Conservation (phyloP, 2,888 invertebrate genomes). For the Drosophila stalkeri region DNA sequence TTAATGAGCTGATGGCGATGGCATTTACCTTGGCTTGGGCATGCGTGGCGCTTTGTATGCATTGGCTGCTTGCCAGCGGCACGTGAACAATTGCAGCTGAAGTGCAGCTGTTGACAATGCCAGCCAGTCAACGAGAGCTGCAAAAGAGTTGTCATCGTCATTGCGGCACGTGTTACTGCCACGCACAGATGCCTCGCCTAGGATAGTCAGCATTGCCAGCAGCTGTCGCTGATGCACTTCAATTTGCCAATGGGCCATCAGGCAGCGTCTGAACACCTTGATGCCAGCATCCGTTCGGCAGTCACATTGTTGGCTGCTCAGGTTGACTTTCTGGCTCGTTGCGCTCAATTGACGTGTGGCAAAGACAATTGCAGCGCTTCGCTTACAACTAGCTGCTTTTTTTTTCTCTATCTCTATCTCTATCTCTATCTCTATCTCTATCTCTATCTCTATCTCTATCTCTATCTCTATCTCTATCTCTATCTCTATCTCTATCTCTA, state of each 20-base stretch:
- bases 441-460: not conserved
- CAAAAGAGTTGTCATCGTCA: conserved; percentile 46
- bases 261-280: conserved; percentile 47
- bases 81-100: conserved; percentile 23
- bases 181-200: conserved; percentile 23
- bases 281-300: conserved; percentile 17
- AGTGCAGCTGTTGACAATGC: conserved; percentile 41
- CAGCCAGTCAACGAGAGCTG: conserved; percentile 16
- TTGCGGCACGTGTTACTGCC: conserved; percentile 35
- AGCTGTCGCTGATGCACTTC: conserved; percentile 36
- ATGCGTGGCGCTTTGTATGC: conserved; percentile 40
- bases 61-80: conserved; percentile 30
- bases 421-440: not conserved
- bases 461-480: not conserved
- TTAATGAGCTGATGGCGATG: conserved; percentile 55
- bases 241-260: conserved; percentile 33
- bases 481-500: not conserved
- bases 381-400: not conserved
- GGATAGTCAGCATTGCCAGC: conserved; percentile 5
- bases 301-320: conserved; percentile 11
- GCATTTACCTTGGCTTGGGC: conserved; percentile 24
- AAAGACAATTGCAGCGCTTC: not conserved
- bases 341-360: conserved; percentile 40
- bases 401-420: too few relatives aligned
- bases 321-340: conserved; percentile 21